A percentile compares a stretch with the other conserved stretches of the same genome.
Evolutionary conservation across 1,140 invertebrate species (phyloP).

Genomic region (Calephelis nemesis): DNA sequence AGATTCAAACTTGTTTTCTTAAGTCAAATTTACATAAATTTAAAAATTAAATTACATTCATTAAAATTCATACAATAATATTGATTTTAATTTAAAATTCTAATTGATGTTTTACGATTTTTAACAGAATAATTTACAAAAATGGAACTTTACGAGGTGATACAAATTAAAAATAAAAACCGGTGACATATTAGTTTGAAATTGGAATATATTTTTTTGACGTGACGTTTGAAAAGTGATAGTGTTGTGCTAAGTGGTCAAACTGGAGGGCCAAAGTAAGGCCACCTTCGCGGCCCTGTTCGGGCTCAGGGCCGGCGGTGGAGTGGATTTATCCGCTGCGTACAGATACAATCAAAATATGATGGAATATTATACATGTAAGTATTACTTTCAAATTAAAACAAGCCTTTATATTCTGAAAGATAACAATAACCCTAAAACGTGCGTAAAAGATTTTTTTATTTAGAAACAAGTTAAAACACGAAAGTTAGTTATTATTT

Average conservation of each 20-base stretch:
- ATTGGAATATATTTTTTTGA: slow-evolving; percentile 22
- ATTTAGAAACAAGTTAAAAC: too few relatives aligned
- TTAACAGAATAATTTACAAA: neutral
- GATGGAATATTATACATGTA: slow-evolving; percentile 99
- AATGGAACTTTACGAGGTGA: slow-evolving; percentile 15
- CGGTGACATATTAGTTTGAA: slow-evolving; percentile 19
- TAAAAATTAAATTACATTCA: neutral
- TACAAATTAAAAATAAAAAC: slow-evolving; percentile 9
- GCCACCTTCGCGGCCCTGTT: slow-evolving; percentile 77
- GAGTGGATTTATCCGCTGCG: slow-evolving; percentile 93
- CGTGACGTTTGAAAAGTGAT: slow-evolving; percentile 19
- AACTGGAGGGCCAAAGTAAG: slow-evolving; percentile 77
- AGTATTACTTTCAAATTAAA: slow-evolving; percentile 69
- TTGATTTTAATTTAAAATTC: neutral
- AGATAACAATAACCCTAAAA: too few relatives aligned
- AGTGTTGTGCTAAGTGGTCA: slow-evolving; percentile 49
- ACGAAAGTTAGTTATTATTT: too few relatives aligned
- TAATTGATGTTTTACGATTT: too few relatives aligned
- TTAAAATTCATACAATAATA: neutral
- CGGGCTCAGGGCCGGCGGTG: slow-evolving; percentile 74
- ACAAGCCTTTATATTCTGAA: neutral
- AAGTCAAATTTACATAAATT: neutral
- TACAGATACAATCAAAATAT: slow-evolving; percentile 98
- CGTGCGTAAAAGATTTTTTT: too few relatives aligned
- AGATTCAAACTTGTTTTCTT: neutral